Conservation (phyloP, 2,888 invertebrate genomes). For the Monopis laevigella region DNA sequence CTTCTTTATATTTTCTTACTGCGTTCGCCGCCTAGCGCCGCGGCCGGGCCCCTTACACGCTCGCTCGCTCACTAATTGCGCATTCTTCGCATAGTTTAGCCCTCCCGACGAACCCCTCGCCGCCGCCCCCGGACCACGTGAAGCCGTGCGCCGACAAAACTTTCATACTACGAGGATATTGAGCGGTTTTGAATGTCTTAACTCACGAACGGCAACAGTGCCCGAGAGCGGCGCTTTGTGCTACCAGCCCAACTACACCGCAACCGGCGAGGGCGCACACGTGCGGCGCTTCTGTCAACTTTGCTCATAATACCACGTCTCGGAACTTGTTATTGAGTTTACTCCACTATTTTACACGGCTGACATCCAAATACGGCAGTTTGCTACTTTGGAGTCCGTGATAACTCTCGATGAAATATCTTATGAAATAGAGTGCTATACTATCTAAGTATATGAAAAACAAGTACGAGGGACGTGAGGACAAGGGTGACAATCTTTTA, state of each 20-base stretch:
- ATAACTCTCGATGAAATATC: no score
- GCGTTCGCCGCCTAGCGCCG: slow-evolving; percentile 58
- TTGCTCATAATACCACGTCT: no score
- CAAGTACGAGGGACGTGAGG: no score
- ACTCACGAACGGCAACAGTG: slow-evolving; percentile 55
- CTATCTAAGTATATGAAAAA: no score
- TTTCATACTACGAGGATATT: slow-evolving; percentile 66
- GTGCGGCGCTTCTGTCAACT: no score
- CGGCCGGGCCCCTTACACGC: slow-evolving; percentile 72
- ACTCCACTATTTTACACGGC: no score
- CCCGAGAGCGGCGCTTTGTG: slow-evolving; percentile 43
- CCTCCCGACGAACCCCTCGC: slow-evolving; percentile 71
- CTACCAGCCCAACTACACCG: slow-evolving; percentile 44
- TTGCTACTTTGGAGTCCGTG: no score
- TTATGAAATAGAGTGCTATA: no score
- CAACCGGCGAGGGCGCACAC: slow-evolving; percentile 13
- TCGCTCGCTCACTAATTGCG: slow-evolving; percentile 92
- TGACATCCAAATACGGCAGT: no score
- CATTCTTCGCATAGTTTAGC: slow-evolving; percentile 96
- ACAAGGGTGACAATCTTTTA: slow-evolving; percentile 56
- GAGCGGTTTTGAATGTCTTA: slow-evolving; percentile 69
- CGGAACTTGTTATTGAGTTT: no score
- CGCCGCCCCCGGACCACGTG: slow-evolving; percentile 56
- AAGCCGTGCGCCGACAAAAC: slow-evolving; percentile 65
- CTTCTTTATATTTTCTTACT: slow-evolving; percentile 78